These are phyloP conservation scores for Phrynocephalus guinanensis DNA, from an alignment of 2,797 vertebrate genomes.

Conservation along the genomic window DNA sequence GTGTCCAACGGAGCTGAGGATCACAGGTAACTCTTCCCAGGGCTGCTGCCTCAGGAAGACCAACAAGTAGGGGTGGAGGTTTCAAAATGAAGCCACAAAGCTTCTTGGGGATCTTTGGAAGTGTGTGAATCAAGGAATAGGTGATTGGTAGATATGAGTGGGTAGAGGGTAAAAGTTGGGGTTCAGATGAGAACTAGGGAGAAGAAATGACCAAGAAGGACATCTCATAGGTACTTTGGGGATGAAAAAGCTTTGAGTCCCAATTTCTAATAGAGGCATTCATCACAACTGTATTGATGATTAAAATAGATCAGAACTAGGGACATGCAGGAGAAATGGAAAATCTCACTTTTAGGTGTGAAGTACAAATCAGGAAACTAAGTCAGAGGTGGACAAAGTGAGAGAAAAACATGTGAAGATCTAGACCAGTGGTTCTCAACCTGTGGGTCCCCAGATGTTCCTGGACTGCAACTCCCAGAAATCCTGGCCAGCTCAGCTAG, in stretches of 20 bases:
- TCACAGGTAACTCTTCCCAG: slow-evolving; percentile 2
- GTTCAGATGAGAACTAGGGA: background rate
- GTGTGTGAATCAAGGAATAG: background rate
- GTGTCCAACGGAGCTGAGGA: background rate
- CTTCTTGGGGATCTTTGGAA: background rate
- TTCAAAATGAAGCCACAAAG: background rate
- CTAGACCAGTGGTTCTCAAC: too few relatives aligned
- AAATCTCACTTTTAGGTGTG: background rate
- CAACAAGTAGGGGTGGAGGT: background rate
- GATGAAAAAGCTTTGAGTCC: too few relatives aligned
- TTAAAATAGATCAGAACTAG: background rate
- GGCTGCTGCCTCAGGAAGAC: background rate
- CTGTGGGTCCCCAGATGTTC: too few relatives aligned
- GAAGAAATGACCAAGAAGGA: background rate
- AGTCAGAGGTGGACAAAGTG: background rate
- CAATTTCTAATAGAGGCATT: background rate
- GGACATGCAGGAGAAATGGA: background rate
- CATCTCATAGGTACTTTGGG: background rate
- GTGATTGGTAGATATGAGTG: background rate
- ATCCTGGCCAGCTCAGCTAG: too few relatives aligned
- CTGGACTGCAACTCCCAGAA: too few relatives aligned
- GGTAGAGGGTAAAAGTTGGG: background rate
- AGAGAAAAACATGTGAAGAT: background rate
- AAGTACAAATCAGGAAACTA: background rate
- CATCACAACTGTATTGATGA: background rate